Conservation (phyloP, 2,888 invertebrate species). For the Leptinotarsa rubiginosa region DNA sequence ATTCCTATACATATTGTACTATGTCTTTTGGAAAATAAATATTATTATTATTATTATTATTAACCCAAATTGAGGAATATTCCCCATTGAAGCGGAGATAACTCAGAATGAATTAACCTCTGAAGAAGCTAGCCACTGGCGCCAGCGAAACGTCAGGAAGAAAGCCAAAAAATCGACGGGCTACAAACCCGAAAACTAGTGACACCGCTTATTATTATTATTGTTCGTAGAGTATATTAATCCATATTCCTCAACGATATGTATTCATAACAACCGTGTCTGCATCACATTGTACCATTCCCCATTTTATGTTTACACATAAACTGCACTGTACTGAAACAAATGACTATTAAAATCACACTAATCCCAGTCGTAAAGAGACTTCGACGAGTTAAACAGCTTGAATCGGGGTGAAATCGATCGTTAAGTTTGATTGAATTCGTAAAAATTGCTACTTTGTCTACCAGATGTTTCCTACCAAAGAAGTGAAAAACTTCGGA, state of each 20-base stretch:
- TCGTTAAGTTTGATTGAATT: background rate
- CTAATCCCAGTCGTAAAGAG: conserved; percentile 2
- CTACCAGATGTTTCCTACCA: background rate
- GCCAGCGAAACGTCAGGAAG: too few relatives aligned
- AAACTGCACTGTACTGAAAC: background rate
- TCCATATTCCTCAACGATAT: background rate
- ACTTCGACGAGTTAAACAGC: background rate
- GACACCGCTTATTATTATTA: too few relatives aligned
- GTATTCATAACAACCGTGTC: background rate
- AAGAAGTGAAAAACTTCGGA: background rate
- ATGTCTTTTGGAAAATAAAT: too few relatives aligned
- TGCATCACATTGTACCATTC: background rate
- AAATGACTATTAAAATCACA: conserved; percentile 13
- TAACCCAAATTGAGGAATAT: too few relatives aligned
- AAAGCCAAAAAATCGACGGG: too few relatives aligned
- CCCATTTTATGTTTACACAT: conserved; percentile 1
- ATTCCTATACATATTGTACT: too few relatives aligned
- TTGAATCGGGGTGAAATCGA: background rate
- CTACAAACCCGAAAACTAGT: too few relatives aligned
- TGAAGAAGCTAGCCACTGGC: too few relatives aligned
- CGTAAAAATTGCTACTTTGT: conserved; percentile 8
- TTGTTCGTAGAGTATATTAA: background rate
- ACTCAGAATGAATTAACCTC: too few relatives aligned
- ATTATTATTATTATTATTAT: too few relatives aligned
- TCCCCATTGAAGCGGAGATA: too few relatives aligned